Base-by-base conservation (phyloP, 1,140 invertebrate species). In the Agraylea sexmaculata region DNA sequence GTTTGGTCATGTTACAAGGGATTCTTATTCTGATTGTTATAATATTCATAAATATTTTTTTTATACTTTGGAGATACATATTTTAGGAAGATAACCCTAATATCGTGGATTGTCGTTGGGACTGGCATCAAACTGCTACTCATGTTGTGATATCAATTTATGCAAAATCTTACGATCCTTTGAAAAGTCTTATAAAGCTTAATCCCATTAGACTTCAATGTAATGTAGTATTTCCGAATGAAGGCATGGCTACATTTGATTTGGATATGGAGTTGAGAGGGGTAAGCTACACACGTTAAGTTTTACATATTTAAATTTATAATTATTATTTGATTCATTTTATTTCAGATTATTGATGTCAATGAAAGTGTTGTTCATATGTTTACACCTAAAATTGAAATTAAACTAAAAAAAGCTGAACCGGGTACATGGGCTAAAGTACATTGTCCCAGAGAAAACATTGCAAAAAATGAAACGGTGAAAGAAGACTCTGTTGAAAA, bases 351-450 rank as follows among this genome's bases (percentile, higher is more conserved):
- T 37, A 67, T 88, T 13, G 68, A 79, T 56, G 69, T 86, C 11
- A 60, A 62, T 25, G 68, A 76, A 38, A 84, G 85, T 53, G 70
- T 62, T 47, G 84, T 81, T 1, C 74, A 73, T 11, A 87, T 96
- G 78, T 68, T 81, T 46, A 81, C 81, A 33, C 84, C 90, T n/a
- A 98, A 98, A 75, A 77, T 96, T 13, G 94, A 99, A 67, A 84
- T 99, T 8, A 90, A 85, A 52, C 55, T 99, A 52, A 83, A 78
- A 45, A 97, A 99, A 67, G 77, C 73, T 1, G 85, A 90, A 52
- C 68, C 80, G 2, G 77, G 80, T 13, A 76, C 75, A 32, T 98
- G 94, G 94, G 53, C 68, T 2, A 78, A 77, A 47, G 55, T 92
- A 7, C 74, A 83, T 52, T 73, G 84, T 50, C 74, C 77, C 2